These are phyloP conservation scores for Peromyscus eremicus DNA, from an alignment of 2,797 vertebrate genomes.

Conservation along the genomic window DNA sequence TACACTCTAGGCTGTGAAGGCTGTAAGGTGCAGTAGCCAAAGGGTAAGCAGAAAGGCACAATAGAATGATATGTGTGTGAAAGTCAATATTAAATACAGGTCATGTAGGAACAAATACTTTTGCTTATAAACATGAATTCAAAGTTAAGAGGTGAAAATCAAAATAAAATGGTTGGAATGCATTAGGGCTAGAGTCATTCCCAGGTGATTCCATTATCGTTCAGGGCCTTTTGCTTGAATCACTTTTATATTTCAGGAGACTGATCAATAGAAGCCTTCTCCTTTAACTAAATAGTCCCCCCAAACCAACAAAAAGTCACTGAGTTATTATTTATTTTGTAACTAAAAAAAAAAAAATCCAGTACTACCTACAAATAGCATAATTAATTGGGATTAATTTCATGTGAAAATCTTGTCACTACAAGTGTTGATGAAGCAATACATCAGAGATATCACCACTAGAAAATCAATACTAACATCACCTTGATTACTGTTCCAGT, in stretches of 20 bases:
- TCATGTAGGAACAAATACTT: background rate
- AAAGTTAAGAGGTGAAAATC: slow-evolving; percentile 46
- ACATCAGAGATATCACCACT: slow-evolving; percentile 87
- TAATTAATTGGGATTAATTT: slow-evolving; percentile 91
- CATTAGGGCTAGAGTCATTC: slow-evolving; percentile 52
- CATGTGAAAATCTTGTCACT: slow-evolving; percentile 87
- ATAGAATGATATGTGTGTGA: slow-evolving; percentile 72
- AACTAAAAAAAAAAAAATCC: slow-evolving; percentile 82
- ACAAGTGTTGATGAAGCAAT: slow-evolving; percentile 88
- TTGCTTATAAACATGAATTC: slow-evolving; percentile 59
- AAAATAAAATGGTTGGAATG: slow-evolving; percentile 57
- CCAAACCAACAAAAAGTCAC: slow-evolving; percentile 84
- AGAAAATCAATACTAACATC: slow-evolving; percentile 88
- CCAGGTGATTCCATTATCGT: slow-evolving; percentile 51
- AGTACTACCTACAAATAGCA: slow-evolving; percentile 83
- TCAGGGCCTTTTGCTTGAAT: slow-evolving; percentile 39
- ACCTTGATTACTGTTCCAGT: slow-evolving; percentile 88
- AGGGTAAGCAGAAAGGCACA: slow-evolving; percentile 58
- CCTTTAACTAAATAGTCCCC: slow-evolving; percentile 75
- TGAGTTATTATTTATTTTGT: slow-evolving; percentile 89
- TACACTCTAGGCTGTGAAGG: background rate
- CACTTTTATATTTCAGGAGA: slow-evolving; percentile 79
- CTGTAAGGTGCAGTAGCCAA: slow-evolving; percentile 48
- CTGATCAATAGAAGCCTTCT: slow-evolving; percentile 82
- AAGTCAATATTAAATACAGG: slow-evolving; percentile 72